Conservation (phyloP, 2,113 vertebrate genomes). For the Trichomycterus rosablanca region DNA sequence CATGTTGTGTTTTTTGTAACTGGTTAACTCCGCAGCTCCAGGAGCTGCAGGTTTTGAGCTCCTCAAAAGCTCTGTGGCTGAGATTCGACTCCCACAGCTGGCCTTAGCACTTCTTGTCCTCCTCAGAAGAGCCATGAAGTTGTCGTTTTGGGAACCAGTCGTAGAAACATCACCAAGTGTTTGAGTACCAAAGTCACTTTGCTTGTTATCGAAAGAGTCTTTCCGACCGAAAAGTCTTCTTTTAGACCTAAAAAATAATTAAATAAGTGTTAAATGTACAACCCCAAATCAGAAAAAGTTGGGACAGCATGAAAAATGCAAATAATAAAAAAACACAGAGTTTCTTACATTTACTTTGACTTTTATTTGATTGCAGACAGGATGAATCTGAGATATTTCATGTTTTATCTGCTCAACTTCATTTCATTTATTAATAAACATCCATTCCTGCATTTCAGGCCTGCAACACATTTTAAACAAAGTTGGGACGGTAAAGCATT, state of each 20-base stretch:
- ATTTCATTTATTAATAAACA: no score
- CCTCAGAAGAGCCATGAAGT: slow-evolving; percentile 83
- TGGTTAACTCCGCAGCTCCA: slow-evolving; percentile 29
- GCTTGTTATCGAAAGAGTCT: slow-evolving; percentile 66
- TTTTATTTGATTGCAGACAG: no score
- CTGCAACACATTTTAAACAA: no score
- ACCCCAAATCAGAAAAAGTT: no score
- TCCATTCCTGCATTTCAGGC: no score
- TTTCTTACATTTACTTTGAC: no score
- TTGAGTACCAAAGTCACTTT: slow-evolving; percentile 48
- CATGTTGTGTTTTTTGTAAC: slow-evolving; percentile 28
- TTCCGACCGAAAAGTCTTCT: slow-evolving; percentile 78
- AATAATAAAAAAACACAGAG: background rate
- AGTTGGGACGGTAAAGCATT: no score
- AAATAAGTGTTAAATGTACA: background rate
- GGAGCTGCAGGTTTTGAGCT: slow-evolving; percentile 77
- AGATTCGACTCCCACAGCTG: slow-evolving; percentile 64
- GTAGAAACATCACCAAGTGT: slow-evolving; percentile 50
- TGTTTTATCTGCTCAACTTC: no score
- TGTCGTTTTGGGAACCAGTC: slow-evolving; percentile 74
- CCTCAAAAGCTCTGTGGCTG: slow-evolving; percentile 79
- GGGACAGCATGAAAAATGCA: background rate
- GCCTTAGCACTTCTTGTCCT: slow-evolving; percentile 75
- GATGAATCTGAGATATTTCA: no score
- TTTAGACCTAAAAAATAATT: slow-evolving; percentile 70